Conservation (phyloP, 23 tunicate species). For the Trididemnum nubilum region DNA sequence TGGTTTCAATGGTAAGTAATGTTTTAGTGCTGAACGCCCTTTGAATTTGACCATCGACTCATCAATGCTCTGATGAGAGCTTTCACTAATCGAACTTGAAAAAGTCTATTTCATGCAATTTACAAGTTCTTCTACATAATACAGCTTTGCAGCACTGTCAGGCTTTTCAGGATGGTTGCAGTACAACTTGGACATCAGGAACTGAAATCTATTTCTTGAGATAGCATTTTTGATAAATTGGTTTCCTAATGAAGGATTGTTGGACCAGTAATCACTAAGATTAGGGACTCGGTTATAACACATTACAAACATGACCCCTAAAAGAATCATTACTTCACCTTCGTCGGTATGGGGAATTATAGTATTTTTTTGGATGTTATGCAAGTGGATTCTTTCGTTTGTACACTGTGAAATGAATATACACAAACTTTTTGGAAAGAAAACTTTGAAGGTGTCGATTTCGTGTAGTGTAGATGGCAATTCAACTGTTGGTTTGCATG, state of each 20-base stretch:
- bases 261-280: conserved; percentile 31
- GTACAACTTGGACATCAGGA: conserved; percentile 25
- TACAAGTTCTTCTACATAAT: conserved; percentile 21
- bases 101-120: conserved; percentile 21
- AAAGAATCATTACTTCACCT: conserved; percentile 18
- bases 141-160: conserved; percentile 30
- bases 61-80: conserved; percentile 28
- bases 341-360: conserved; percentile 30
- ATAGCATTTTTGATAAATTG: conserved; percentile 29
- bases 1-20: conserved; percentile 27
- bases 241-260: conserved; percentile 17
- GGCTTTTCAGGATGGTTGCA: conserved; percentile 30
- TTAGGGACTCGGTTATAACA: conserved; percentile 21
- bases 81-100: conserved; percentile 21
- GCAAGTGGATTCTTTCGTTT: conserved; percentile 23
- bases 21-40: conserved; percentile 30
- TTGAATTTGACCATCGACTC: conserved; percentile 38
- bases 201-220: conserved; percentile 19
- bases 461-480: conserved; percentile 25
- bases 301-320: conserved; percentile 33
- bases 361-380: conserved; percentile 19
- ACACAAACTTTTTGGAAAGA: conserved; percentile 27
- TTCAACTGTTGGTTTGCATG: no score
- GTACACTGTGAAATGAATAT: conserved; percentile 28
- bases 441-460: conserved; percentile 24